Evolutionary conservation across 2,888 invertebrate species (phyloP), one percentile per base, ranked within the genome.

Genomic region (Hemaris fuciformis): DNA sequence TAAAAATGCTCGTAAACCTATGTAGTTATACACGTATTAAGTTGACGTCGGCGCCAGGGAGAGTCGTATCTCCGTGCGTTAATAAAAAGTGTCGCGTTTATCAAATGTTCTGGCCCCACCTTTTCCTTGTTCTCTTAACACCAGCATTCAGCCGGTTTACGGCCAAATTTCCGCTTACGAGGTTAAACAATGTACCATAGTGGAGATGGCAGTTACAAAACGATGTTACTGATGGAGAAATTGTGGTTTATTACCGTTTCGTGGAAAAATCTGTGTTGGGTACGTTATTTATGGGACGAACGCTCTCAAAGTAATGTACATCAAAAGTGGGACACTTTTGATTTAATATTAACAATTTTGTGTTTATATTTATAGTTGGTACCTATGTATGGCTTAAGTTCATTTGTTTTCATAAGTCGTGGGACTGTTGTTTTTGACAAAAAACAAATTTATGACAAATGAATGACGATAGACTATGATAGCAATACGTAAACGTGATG

Each of bases 61-160:
- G n/a, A n/a, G n/a, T n/a, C 34, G 34, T 38, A 38, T 38, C 34
- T 41, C 27, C n/a, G n/a, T n/a, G n/a, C n/a, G 42, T 56, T 62
- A 48, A 83, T 86, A 87, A 86, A 85, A 84, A 73, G 71, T 75
- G 67, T 65, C 68, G 69, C 75, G 79, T 84, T 82, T 81, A 80
- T 83, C 82, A 84, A 80, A 79, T 75, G 69, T 70, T 64, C 68
- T 71, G 65, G 79, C 64, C 77, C 83, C 87, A 83, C 88, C 89
- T 85, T 85, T 88, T 84, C 78, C 75, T 72, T 88, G 88, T 89
- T 79, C 73, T 76, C 71, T 81, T 84, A 89, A 89, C 83, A 86
- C 85, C 76, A 77, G 80, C 80, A 75, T 85, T 78, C 69, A 62
- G 67, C 71, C 76, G 76, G 76, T 75, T 74, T 76, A 77, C 72